A percentile compares a stretch with the other conserved stretches of the same genome.
Evolutionary conservation across 2,113 vertebrate species (phyloP).

Genomic region (Oenanthe oenanthe): DNA sequence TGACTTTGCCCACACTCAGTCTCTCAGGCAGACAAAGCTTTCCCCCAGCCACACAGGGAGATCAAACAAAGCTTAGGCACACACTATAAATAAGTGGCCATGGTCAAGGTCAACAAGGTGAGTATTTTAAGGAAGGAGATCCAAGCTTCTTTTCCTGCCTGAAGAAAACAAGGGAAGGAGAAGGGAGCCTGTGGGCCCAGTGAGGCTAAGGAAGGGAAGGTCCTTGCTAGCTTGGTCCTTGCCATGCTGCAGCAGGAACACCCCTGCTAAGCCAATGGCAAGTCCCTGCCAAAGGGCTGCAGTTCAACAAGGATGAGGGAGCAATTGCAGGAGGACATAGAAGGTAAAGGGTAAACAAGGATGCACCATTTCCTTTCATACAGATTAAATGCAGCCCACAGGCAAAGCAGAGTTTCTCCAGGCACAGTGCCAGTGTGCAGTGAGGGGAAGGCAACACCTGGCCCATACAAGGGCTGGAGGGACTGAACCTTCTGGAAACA

Average conservation of each 20-base stretch:
- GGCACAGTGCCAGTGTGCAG: not conserved
- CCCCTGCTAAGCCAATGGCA: accelerated
- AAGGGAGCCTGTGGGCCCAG: not conserved
- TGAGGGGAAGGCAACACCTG: not conserved
- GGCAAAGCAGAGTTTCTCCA: not conserved
- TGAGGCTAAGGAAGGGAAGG: not conserved
- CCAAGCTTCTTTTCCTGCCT: not conserved
- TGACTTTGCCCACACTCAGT: not conserved
- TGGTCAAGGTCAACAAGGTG: not conserved
- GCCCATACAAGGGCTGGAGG: not conserved
- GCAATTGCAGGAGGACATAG: not conserved
- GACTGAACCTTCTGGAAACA: not conserved
- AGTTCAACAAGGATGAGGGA: not conserved
- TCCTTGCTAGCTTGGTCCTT: no score
- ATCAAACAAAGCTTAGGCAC: not conserved
- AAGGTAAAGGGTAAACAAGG: not conserved
- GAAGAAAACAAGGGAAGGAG: not conserved
- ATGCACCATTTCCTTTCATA: not conserved
- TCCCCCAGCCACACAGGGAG: accelerated
- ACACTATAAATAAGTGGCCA: not conserved
- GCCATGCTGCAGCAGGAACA: not conserved
- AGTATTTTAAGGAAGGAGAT: not conserved
- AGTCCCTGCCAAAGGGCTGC: not conserved
- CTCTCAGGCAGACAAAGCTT: accelerated
- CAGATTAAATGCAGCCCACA: accelerated